phyloP scores from a whole-genome alignment of 2,113 vertebrate species.

The Istiophorus platypterus region DNA sequence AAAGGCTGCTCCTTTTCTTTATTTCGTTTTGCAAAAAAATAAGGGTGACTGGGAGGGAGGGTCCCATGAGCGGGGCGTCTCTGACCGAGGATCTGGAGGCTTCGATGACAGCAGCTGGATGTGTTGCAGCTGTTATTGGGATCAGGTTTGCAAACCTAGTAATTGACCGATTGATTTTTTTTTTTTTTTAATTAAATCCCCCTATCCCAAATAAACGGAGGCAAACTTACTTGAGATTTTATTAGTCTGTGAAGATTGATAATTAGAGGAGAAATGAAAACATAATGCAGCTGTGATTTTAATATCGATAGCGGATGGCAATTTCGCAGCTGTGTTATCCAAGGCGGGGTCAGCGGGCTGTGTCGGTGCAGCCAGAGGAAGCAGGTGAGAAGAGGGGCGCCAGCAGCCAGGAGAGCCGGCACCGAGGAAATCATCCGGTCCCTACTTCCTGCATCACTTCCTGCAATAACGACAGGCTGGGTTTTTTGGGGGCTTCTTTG shows the following conservation, averaged over 20 bases:
- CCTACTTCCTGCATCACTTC: background rate
- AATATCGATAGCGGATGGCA: background rate
- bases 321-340: too few species aligned
- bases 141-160: too few species aligned
- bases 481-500: too few species aligned
- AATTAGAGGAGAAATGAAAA: background rate
- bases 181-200: too few species aligned
- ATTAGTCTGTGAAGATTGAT: background rate
- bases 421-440: background rate
- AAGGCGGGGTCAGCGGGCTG: too few species aligned
- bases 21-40: too few species aligned
- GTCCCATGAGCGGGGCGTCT: too few species aligned
- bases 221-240: background rate
- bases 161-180: too few species aligned
- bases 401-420: background rate
- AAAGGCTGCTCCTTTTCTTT: too few species aligned
- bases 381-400: background rate
- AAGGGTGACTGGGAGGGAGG: too few species aligned
- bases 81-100: background rate
- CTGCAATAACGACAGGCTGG: conserved; percentile 2
- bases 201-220: background rate
- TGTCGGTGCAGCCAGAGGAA: too few species aligned
- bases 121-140: background rate
- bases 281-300: background rate
- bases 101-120: background rate